phyloP scores from a whole-genome alignment of 2,888 invertebrate species.

The Leptura quadrifasciata region DNA sequence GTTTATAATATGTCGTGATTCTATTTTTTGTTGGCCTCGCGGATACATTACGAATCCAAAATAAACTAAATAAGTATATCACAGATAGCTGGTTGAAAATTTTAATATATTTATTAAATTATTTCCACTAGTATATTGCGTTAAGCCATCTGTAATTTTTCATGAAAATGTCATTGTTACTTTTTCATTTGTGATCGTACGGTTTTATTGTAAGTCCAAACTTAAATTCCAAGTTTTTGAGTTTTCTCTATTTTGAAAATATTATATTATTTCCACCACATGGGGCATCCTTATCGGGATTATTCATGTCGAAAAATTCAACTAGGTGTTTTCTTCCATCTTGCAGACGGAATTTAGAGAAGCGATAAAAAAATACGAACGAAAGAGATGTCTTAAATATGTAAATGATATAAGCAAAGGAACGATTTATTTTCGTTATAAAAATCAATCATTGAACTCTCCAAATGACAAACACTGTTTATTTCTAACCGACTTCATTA shows the following conservation, averaged over 20 bases:
- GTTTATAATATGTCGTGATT: background rate
- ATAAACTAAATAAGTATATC: background rate
- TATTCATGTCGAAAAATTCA: background rate
- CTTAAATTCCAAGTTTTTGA: background rate
- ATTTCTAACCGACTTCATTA: no score
- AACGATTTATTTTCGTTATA: background rate
- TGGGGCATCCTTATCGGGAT: background rate
- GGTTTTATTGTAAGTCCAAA: background rate
- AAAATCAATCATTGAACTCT: background rate
- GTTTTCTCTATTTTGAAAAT: background rate
- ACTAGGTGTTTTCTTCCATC: background rate
- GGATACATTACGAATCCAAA: slow-evolving; percentile 11
- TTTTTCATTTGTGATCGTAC: no score
- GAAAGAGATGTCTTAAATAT: background rate
- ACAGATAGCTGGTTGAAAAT: background rate
- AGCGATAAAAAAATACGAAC: background rate
- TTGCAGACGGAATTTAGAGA: background rate
- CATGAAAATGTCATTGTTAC: no score
- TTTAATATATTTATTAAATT: slow-evolving; percentile 9
- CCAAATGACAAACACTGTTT: no score
- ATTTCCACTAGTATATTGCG: background rate
- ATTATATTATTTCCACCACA: background rate
- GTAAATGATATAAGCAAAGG: background rate
- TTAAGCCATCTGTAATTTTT: no score
- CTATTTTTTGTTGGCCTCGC: slow-evolving; percentile 12